A percentile compares a stretch with the other conserved stretches of the same genome.
phyloP scores from a whole-genome alignment of 2,888 invertebrate genomes.

The Latheticus oryzae region DNA sequence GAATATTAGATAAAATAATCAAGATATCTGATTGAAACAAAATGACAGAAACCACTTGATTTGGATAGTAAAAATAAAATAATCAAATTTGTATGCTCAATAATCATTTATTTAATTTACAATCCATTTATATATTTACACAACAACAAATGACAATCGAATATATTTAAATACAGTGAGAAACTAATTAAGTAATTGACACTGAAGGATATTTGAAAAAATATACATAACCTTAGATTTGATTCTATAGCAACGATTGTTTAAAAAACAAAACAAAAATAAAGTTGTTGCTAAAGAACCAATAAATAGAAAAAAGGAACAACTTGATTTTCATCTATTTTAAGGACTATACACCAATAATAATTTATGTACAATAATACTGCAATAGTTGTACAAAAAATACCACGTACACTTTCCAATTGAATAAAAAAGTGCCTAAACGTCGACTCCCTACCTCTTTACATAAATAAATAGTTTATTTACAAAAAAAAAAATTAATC shows the following conservation, averaged over 20 bases:
- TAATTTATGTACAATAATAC: slow-evolving; percentile 58
- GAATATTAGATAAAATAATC: too few relatives aligned
- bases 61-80: too few relatives aligned
- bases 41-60: too few relatives aligned
- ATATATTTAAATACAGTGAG: slow-evolving; percentile 43
- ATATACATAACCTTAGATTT: slow-evolving; percentile 36
- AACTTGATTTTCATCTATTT: slow-evolving; percentile 44
- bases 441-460: slow-evolving; percentile 42
- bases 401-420: slow-evolving; percentile 50
- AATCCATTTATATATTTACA: slow-evolving; percentile 64
- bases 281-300: slow-evolving; percentile 35
- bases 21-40: too few relatives aligned
- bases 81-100: too few relatives aligned
- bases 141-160: slow-evolving; percentile 60
- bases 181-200: slow-evolving; percentile 46
- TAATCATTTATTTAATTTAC: slow-evolving; percentile 59
- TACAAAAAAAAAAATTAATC: slow-evolving; percentile 48
- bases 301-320: slow-evolving; percentile 51
- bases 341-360: slow-evolving; percentile 47
- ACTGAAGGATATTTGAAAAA: slow-evolving; percentile 43
- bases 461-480: slow-evolving; percentile 45
- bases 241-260: slow-evolving; percentile 28
- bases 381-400: slow-evolving; percentile 56
- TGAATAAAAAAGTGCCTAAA: slow-evolving; percentile 47
- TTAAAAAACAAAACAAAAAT: slow-evolving; percentile 4